Evolutionary conservation across 2,888 invertebrate genomes (phyloP).

Genomic region (Lepidochrysops patricia): DNA sequence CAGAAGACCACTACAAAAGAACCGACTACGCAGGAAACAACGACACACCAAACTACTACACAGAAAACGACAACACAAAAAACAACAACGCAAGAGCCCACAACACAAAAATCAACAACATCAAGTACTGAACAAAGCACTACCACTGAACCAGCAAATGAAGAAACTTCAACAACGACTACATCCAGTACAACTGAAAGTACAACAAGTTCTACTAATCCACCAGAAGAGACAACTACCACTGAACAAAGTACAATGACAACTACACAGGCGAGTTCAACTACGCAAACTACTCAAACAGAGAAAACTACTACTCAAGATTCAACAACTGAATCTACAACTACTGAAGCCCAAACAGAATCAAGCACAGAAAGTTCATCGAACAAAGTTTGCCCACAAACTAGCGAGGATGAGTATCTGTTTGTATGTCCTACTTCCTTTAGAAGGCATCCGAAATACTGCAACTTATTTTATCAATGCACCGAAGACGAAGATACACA

Average conservation of each 20-base stretch:
- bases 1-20: conserved; percentile 23
- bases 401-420: conserved; percentile 80
- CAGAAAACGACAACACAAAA: conserved; percentile 26
- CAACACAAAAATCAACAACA: conserved; percentile 22
- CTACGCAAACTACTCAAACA: conserved; percentile 25
- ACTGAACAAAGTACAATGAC: conserved; percentile 27
- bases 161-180: conserved; percentile 24
- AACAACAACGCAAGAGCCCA: conserved; percentile 23
- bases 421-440: conserved; percentile 89
- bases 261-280: conserved; percentile 24
- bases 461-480: conserved; percentile 89
- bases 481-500: conserved; percentile 77
- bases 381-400: conserved; percentile 64
- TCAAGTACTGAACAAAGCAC: conserved; percentile 28
- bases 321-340: conserved; percentile 29
- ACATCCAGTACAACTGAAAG: conserved; percentile 26
- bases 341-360: conserved; percentile 26
- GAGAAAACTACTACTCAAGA: conserved; percentile 29
- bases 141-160: conserved; percentile 25
- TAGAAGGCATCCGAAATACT: conserved; percentile 86
- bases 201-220: conserved; percentile 25
- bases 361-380: conserved; percentile 34
- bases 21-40: conserved; percentile 27
- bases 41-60: conserved; percentile 27
- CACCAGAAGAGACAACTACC: conserved; percentile 24